Base-by-base conservation (phyloP, 2,113 vertebrate species). In the Varanus salvator region DNA sequence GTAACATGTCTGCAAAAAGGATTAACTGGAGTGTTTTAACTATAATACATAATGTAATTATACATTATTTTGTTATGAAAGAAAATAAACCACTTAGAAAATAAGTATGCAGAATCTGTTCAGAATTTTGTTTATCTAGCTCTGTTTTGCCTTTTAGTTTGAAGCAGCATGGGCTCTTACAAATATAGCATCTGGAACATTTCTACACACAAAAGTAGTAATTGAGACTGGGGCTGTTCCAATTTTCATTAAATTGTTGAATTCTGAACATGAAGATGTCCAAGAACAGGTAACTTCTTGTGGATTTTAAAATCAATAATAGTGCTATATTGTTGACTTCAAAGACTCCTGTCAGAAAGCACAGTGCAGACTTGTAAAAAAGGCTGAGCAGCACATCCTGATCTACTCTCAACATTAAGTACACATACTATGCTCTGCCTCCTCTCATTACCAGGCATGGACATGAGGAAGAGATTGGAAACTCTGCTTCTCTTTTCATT, bases 121-220 rank as follows among this genome's bases (percentile, higher is more conserved):
- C 77, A 38, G 0, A 86, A 66, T 81, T 87, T 71, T 88, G 7
- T 31, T 90, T 4, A 2, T 82, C 90, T 90, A 86, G 85, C 21
- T 8, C 11, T 74, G 0, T 82, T 2, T 85, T 1, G 0, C 75
- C 21, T 94, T 87, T 92, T 85, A 98, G 98, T 98, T 98, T 93
- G 98, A 99, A 97, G 98, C 98, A 89, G 98, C 98, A 9, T 99
- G 98, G 98, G 98, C 98, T 76, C 96, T 99, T 92, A 99, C 98
- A 91, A 99, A 99, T 96, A 99, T 99, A 93, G 98, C 98, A 0
- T 99, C 98, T 69, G 98, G 98, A 91, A 99, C 98, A 81, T 99
- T 99, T 91, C 96, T 98, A 25, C 98, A 99, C 93, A 99, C 98
- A 72, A 99, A 98, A 95, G 98, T 99, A 89, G 98, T 99, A 80